Conservation (phyloP, 2,888 invertebrate genomes). For the Boloria selene region DNA sequence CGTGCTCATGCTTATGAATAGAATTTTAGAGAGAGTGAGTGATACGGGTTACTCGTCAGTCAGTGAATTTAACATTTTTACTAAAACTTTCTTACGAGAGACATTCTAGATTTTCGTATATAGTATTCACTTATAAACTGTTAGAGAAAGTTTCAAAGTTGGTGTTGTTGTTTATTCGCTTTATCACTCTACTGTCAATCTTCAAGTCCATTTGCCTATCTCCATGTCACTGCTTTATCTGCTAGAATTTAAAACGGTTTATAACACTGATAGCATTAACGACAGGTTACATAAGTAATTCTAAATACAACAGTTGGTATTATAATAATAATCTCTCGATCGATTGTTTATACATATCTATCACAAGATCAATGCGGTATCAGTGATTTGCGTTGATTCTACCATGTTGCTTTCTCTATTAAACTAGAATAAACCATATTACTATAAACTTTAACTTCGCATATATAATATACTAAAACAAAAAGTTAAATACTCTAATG, state of each 20-base stretch:
- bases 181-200: constrained; percentile 32
- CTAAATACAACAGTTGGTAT: constrained; percentile 2
- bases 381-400: too few relatives aligned
- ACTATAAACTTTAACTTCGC: too few relatives aligned
- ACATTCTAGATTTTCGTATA: neutral
- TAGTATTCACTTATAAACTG: neutral
- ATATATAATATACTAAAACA: too few relatives aligned
- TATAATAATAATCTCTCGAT: constrained; percentile 10
- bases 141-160: constrained; percentile 11
- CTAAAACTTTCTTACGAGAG: too few relatives aligned
- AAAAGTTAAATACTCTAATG: too few relatives aligned
- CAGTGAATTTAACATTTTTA: too few relatives aligned
- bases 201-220: constrained; percentile 34
- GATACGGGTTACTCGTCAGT: too few relatives aligned
- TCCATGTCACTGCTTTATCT: constrained; percentile 29
- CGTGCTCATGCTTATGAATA: too few relatives aligned
- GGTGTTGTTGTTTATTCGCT: constrained; percentile 15
- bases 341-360: constrained; percentile 9
- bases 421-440: too few relatives aligned
- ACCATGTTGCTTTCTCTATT: too few relatives aligned
- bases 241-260: constrained; percentile 24
- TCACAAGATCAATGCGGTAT: neutral
- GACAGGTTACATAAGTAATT: constrained; percentile 18
- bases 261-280: constrained; percentile 29
- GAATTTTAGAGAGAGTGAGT: too few relatives aligned